phyloP scores from a whole-genome alignment of 2,797 vertebrate genomes.

The Clamator glandarius region DNA sequence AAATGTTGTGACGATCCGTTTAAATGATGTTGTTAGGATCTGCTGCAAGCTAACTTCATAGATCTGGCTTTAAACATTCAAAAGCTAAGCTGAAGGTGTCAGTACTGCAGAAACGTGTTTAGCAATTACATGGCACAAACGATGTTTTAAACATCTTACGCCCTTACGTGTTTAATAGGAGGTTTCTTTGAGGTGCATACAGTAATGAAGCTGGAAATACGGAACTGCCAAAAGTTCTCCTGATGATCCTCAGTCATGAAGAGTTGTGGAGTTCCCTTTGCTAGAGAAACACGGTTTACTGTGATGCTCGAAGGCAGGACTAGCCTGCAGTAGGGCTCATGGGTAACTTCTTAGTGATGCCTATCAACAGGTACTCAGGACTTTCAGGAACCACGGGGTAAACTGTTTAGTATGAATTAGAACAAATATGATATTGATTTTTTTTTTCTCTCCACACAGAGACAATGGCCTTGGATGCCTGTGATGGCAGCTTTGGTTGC shows the following conservation, averaged over 20 bases:
- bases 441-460: slow-evolving; percentile 85
- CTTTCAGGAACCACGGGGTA: slow-evolving; percentile 68
- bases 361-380: slow-evolving; percentile 62
- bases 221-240: neutral
- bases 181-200: neutral
- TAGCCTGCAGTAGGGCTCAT: slow-evolving; percentile 9
- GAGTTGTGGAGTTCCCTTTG: neutral
- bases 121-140: neutral
- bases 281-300: neutral
- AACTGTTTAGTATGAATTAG: slow-evolving; percentile 65
- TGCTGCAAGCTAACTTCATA: neutral
- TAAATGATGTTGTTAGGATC: neutral
- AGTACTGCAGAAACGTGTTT: neutral
- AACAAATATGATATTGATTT: slow-evolving; percentile 79
- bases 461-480: slow-evolving; percentile 97
- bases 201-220: neutral
- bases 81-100: slow-evolving; percentile 30
- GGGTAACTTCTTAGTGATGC: slow-evolving; percentile 26
- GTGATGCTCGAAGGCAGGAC: slow-evolving; percentile 1
- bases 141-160: neutral
- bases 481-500: slow-evolving; percentile 96
- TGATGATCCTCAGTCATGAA: neutral
- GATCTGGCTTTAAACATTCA: neutral
- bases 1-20: slow-evolving; percentile 27
- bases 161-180: slow-evolving; percentile 4